Conservation (phyloP, 2,113 vertebrate species). For the Eclectus roratus region DNA sequence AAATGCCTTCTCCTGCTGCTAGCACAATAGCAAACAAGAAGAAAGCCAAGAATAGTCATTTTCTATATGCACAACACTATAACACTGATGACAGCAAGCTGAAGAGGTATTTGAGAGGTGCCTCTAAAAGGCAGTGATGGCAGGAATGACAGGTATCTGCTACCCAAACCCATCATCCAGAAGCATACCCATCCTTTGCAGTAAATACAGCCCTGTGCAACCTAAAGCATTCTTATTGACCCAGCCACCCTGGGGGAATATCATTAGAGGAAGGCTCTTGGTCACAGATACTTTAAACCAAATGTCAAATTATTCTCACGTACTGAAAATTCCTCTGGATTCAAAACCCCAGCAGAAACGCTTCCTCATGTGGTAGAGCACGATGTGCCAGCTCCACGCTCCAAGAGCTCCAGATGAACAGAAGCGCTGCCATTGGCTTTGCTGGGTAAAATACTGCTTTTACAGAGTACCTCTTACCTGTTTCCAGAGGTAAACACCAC, state of each 20-base stretch:
- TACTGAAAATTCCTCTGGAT: not conserved
- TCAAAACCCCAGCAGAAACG: not conserved
- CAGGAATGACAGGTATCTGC: not conserved
- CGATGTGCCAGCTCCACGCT: accelerated
- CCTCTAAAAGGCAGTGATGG: not conserved
- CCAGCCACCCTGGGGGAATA: not conserved
- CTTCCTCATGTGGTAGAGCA: not conserved
- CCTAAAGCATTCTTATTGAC: not conserved
- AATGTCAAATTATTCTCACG: not conserved
- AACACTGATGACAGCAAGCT: not conserved
- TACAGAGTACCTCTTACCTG: not conserved
- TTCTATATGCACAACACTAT: not conserved
- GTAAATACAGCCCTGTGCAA: not conserved
- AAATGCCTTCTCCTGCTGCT: not conserved
- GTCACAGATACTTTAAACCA: not conserved
- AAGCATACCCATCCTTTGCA: not conserved
- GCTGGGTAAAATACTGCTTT: not conserved
- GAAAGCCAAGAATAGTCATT: not conserved
- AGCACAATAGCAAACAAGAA: not conserved
- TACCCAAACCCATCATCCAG: not conserved
- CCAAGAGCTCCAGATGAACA: not conserved
- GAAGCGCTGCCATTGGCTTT: not conserved
- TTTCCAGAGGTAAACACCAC: not conserved
- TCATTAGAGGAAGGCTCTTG: not conserved
- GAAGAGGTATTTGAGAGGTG: not conserved